Evolutionary conservation across 2,113 vertebrate species (phyloP).

Genomic region (Sclerurus mexicanus): DNA sequence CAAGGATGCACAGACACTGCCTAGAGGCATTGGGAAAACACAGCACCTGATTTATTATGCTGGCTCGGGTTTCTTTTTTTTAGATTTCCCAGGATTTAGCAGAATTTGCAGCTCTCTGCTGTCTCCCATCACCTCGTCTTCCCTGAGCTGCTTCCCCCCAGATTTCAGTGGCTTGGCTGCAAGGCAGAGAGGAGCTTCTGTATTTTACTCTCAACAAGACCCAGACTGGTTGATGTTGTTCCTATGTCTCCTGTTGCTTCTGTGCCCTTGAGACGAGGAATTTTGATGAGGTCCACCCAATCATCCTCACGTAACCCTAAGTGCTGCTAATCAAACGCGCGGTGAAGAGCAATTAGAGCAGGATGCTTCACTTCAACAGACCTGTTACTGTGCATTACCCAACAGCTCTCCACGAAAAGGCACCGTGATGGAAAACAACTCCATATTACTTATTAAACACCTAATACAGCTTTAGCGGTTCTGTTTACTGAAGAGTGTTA

Average conservation of each 20-base stretch:
- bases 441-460: slow-evolving; percentile 61
- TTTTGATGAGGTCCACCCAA: background rate
- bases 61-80: background rate
- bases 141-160: background rate
- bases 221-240: background rate
- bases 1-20: background rate
- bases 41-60: background rate
- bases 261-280: background rate
- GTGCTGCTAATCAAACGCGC: background rate
- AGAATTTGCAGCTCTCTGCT: background rate
- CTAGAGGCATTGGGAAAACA: background rate
- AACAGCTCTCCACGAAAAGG: background rate
- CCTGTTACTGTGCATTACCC: background rate
- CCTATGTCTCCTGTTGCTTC: background rate
- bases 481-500: slow-evolving; percentile 58
- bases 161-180: too few relatives aligned
- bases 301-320: background rate
- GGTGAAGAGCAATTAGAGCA: slow-evolving; percentile 49
- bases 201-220: background rate
- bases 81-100: background rate
- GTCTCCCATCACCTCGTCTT: rapidly evolving
- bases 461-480: slow-evolving; percentile 26
- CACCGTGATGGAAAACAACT: slow-evolving; percentile 29
- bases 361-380: background rate
- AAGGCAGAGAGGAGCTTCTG: background rate